Evolutionary conservation across 2,888 invertebrate species (phyloP), one percentile per base, ranked within the genome.

Genomic region (Nomada ferruginata): DNA sequence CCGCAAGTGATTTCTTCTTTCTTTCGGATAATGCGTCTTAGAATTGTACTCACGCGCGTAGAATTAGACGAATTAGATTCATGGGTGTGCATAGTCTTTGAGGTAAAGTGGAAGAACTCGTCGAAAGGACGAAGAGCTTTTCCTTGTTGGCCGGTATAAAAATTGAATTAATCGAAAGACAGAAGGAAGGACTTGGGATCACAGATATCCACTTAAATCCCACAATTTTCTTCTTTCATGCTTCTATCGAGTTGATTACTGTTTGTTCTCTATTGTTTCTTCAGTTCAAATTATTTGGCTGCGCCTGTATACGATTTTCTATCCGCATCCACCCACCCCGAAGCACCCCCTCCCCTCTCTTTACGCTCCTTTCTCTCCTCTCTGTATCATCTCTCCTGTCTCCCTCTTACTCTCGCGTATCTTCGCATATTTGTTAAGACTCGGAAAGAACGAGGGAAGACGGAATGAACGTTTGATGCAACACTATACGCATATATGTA

Each of bases 241-340:
- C 13, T 47, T 36, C 29, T 47, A 52, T 68, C 23, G 20, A 26
- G 13, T 36, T 71, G 15, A 11, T 70, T 61, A 4, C 42, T 36
- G 2, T 61, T 42, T 5, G 1, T 23, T 53, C 18, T 50, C 1
- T 20, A 61, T 47, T 23, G 4, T 64, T 18, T 55, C 65, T 15
- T 52, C 36, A 59, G 50, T 55, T 26, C 70, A 44, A 23, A 77
- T 78, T 23, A 60, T 75, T 85, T 84, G 69, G 75, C 82, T 76
- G 82, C 79, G 76, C 80, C 79, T 70, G 86, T 84, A 79, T 83
- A 84, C 83, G 84, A 87, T 79, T 86, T 79, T 78, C 82, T 78
- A 73, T 70, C 70, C 63, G 52, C 66, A 68, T 47, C 70, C 20
- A 63, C 60, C 44, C 72, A 55, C 64, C 72, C 77, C 60, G 63